A percentile compares a stretch with the other conserved stretches of the same genome.
Evolutionary conservation across 2,888 invertebrate species (phyloP).

Genomic region (Entomobrya multifasciata): DNA sequence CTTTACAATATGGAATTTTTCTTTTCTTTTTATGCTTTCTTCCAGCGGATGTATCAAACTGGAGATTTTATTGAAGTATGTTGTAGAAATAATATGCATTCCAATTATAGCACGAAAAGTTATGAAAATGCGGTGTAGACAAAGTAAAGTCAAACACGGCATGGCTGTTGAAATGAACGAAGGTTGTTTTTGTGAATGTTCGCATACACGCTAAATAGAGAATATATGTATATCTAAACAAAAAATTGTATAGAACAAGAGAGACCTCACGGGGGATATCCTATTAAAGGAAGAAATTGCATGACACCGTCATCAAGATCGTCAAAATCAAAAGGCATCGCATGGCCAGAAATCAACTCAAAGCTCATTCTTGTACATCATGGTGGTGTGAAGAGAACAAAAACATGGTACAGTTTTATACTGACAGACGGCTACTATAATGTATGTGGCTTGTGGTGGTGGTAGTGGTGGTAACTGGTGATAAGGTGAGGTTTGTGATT

Average conservation of each 20-base stretch:
- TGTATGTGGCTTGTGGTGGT: background rate
- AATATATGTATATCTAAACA: background rate
- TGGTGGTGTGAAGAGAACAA: constrained; percentile 50
- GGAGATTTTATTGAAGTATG: constrained; percentile 27
- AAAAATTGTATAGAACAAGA: background rate
- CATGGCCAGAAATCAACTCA: background rate
- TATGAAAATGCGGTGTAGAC: background rate
- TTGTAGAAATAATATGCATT: constrained; percentile 35
- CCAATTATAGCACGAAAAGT: constrained; percentile 50
- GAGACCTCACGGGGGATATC: constrained; percentile 60
- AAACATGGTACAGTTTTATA: constrained; percentile 24
- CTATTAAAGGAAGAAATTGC: constrained; percentile 37
- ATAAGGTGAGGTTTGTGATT: constrained; percentile 32
- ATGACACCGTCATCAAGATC: constrained; percentile 49
- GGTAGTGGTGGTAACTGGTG: background rate
- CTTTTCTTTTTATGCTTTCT: too few species aligned
- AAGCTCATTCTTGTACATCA: background rate
- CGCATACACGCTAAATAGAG: too few species aligned
- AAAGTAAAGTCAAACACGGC: constrained; percentile 32
- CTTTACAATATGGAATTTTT: too few species aligned
- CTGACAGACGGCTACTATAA: background rate
- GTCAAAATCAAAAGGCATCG: background rate
- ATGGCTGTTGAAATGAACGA: background rate
- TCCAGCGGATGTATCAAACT: constrained; percentile 13
- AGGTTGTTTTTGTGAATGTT: background rate